These are phyloP conservation scores for Turritopsis dohrnii DNA, from an alignment of 30 jellyfish, hydroid and myxozoan species.

Conservation along the genomic window DNA sequence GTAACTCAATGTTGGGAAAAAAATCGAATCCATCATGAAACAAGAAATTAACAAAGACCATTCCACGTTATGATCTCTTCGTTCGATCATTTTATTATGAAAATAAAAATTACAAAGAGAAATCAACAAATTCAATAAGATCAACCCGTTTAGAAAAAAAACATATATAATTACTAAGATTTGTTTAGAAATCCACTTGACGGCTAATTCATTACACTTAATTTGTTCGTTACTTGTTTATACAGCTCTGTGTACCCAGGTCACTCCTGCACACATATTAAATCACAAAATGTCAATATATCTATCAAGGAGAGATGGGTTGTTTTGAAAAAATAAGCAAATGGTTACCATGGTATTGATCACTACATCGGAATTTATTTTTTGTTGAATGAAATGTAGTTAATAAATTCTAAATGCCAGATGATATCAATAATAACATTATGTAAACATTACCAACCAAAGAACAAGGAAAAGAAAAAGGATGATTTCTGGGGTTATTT, in stretches of 20 bases:
- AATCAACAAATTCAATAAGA: not conserved
- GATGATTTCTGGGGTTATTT: too few relatives aligned
- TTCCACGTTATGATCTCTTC: too few relatives aligned
- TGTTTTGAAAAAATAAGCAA: not conserved
- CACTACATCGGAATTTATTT: not conserved
- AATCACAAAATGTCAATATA: not conserved
- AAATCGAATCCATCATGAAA: too few relatives aligned
- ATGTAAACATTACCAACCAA: too few relatives aligned
- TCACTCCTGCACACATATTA: not conserved
- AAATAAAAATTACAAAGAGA: too few relatives aligned
- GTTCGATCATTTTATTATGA: too few relatives aligned
- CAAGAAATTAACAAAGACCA: too few relatives aligned
- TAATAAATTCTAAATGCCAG: not conserved
- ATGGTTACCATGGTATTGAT: not conserved
- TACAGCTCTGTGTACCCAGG: not conserved
- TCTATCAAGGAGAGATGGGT: not conserved
- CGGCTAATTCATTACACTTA: not conserved
- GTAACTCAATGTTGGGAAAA: not conserved
- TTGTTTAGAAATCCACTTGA: not conserved
- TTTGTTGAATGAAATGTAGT: too few relatives aligned
- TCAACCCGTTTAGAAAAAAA: not conserved
- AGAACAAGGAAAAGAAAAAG: too few relatives aligned
- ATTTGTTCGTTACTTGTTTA: not conserved
- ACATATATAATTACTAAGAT: not conserved
- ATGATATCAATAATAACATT: not conserved